Evolutionary conservation across 2,797 vertebrate genomes (phyloP).

Genomic region (Tadarida brasiliensis): DNA sequence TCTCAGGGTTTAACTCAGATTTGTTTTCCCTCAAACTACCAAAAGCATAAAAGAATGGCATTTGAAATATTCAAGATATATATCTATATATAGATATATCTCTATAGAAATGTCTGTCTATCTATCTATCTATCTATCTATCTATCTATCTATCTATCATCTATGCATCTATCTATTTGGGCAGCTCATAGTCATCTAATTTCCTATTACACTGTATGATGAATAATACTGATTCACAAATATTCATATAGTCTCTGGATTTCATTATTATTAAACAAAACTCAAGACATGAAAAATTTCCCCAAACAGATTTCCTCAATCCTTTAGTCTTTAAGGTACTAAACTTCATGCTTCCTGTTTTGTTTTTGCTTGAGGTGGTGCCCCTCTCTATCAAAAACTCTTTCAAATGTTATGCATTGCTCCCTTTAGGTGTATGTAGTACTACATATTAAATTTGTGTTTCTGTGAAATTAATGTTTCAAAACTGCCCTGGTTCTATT

Average conservation of each 20-base stretch:
- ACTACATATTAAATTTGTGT: background rate
- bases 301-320: background rate
- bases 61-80: background rate
- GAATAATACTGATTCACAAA: background rate
- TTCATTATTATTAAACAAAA: conserved; percentile 2
- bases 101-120: background rate
- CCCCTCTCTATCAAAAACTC: background rate
- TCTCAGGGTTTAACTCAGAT: background rate
- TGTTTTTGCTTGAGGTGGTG: background rate
- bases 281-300: conserved; percentile 8
- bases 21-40: background rate
- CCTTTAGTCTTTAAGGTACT: background rate
- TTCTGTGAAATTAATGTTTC: conserved; percentile 44
- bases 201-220: background rate
- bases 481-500: background rate
- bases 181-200: background rate
- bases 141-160: no score
- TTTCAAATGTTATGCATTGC: background rate
- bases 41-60: background rate
- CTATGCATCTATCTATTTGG: no score
- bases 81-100: background rate
- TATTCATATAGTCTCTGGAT: background rate
- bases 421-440: background rate
- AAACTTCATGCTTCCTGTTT: background rate
- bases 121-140: no score